phyloP scores from a whole-genome alignment of 1,140 invertebrate genomes.

The Drosophila trapezifrons region DNA sequence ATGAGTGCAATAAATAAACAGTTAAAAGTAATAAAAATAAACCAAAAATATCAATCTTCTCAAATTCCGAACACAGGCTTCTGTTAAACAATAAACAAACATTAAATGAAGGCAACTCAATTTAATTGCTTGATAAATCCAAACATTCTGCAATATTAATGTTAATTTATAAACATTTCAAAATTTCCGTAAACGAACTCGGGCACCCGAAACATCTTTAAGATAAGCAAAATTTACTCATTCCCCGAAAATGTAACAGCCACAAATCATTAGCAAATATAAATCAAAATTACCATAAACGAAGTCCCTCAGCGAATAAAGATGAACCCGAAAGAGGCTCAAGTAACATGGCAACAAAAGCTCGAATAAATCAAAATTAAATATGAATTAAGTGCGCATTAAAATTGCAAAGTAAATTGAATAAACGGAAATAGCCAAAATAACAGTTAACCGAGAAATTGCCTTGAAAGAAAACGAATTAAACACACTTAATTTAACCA shows the following conservation, averaged over 20 bases:
- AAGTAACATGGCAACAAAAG: conserved; percentile 8
- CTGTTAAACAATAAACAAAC: neutral
- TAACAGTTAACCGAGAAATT: conserved; percentile 16
- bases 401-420: conserved; percentile 46
- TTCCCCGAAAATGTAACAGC: neutral
- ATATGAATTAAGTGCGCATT: conserved; percentile 40
- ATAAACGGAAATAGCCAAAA: conserved; percentile 29
- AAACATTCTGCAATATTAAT: conserved; percentile 12
- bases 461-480: conserved; percentile 42
- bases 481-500: conserved; percentile 50
- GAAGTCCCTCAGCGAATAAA: conserved; percentile 2
- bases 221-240: conserved; percentile 10
- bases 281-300: conserved; percentile 48
- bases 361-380: conserved; percentile 51
- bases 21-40: neutral
- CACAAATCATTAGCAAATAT: conserved; percentile 31
- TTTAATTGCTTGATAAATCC: conserved; percentile 2
- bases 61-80: neutral
- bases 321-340: conserved; percentile 3
- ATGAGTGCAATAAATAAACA: too few species aligned
- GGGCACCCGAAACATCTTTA: neutral
- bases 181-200: neutral
- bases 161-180: conserved; percentile 23
- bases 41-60: neutral
- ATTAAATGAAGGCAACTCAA: neutral